A percentile compares a stretch with the other conserved stretches of the same genome.
Evolutionary conservation across 2,888 invertebrate genomes (phyloP).

Genomic region (Aphodius sticticus): DNA sequence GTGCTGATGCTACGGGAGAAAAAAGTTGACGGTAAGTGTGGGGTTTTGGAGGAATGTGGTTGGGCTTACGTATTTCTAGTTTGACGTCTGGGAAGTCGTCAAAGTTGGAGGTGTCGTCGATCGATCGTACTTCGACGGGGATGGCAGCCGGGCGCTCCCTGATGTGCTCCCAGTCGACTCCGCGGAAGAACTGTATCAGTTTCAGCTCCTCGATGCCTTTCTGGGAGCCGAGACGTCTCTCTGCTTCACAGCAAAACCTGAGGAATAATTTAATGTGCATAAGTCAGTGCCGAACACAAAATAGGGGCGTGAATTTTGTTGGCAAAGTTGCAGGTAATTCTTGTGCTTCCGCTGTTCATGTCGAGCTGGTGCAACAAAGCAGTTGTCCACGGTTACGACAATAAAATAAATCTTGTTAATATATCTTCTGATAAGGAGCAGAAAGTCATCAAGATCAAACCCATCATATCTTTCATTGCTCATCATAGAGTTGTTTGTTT

Average conservation of each 20-base stretch:
- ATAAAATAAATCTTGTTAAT: too few species aligned
- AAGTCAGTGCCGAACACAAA: too few species aligned
- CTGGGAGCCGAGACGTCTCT: conserved; percentile 88
- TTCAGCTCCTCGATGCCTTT: conserved; percentile 95
- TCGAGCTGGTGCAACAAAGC: too few species aligned
- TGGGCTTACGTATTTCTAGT: conserved; percentile 91
- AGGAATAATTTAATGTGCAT: neutral
- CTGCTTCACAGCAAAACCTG: conserved; percentile 96
- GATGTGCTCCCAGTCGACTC: conserved; percentile 99
- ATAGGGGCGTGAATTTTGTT: too few species aligned
- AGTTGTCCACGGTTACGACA: too few species aligned
- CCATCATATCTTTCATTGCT: too few species aligned
- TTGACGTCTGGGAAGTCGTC: conserved; percentile 99
- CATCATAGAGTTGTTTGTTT: too few species aligned
- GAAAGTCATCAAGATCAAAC: too few species aligned
- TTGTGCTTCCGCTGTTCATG: too few species aligned
- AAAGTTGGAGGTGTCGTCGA: conserved; percentile 99
- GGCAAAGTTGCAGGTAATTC: too few species aligned
- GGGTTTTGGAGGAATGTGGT: neutral
- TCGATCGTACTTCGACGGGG: conserved; percentile 96
- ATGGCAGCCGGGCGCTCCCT: conserved; percentile 98
- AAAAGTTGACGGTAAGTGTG: conserved; percentile 8
- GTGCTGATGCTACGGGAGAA: conserved; percentile 77
- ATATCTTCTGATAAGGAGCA: too few species aligned
- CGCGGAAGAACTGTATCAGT: conserved; percentile 91